Conservation (phyloP, 2,113 vertebrate species). For the Hippoglossus stenolepis region DNA sequence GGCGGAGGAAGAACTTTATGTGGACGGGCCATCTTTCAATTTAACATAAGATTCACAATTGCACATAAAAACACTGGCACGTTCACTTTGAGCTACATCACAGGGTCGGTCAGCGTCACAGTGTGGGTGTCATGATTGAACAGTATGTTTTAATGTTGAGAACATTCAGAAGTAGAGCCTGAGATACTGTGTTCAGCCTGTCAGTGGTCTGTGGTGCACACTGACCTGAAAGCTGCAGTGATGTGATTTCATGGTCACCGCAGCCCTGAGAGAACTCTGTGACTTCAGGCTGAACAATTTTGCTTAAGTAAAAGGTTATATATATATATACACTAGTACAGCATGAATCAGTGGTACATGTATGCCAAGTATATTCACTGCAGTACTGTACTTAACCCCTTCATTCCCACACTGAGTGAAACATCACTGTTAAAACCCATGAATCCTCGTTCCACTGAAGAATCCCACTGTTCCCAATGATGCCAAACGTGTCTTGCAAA, state of each 20-base stretch:
- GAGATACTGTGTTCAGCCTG: background rate
- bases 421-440: conserved; percentile 3
- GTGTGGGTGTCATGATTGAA: background rate
- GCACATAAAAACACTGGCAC: background rate
- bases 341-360: background rate
- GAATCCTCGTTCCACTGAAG: background rate
- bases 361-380: background rate
- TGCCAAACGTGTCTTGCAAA: background rate
- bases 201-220: conserved; percentile 13
- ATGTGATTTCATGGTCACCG: conserved; percentile 59
- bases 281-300: conserved; percentile 22
- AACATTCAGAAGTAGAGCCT: background rate
- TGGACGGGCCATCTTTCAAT: conserved; percentile 30
- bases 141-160: background rate
- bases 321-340: background rate
- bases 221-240: conserved; percentile 36
- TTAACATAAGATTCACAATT: conserved; percentile 35
- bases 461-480: background rate
- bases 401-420: background rate
- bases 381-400: background rate
- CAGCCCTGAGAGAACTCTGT: background rate
- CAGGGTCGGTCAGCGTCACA: conserved; percentile 15
- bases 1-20: conserved; percentile 34
- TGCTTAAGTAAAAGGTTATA: conserved; percentile 25
- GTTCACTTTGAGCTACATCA: conserved; percentile 13